Conservation (phyloP, 1,140 invertebrate species). For the Leptinotarsa lineolata region DNA sequence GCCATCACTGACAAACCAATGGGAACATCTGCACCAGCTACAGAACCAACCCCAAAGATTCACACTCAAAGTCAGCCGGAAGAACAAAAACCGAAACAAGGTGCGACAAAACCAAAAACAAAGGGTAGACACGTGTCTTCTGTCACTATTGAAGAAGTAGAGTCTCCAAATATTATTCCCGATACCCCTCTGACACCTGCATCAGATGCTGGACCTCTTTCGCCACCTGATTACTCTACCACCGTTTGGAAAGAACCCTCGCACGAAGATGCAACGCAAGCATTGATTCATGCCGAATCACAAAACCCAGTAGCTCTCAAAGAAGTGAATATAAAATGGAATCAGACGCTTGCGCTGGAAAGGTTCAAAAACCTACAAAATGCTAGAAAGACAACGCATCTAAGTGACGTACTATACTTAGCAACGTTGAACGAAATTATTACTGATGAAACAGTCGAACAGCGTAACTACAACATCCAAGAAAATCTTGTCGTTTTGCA, state of each 20-base stretch:
- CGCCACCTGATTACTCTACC: conserved; percentile 40
- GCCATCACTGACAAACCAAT: conserved; percentile 37
- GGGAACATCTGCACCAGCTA: conserved; percentile 1
- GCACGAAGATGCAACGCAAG: conserved; percentile 14
- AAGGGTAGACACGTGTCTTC: conserved; percentile 44
- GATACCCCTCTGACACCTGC: conserved; percentile 56
- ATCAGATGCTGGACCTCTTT: conserved; percentile 43
- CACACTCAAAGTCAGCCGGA: conserved; percentile 8
- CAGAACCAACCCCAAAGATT: not conserved
- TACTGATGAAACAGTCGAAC: conserved; percentile 60
- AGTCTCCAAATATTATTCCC: conserved; percentile 51
- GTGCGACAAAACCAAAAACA: conserved; percentile 37
- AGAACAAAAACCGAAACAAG: conserved; percentile 32
- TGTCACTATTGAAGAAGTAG: conserved; percentile 60
- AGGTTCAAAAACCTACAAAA: conserved; percentile 62
- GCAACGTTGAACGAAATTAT: conserved; percentile 63
- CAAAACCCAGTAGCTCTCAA: conserved; percentile 37
- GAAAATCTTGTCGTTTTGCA: conserved; percentile 66
- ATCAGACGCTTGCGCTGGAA: conserved; percentile 55
- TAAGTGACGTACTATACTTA: conserved; percentile 65
- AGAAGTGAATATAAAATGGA: conserved; percentile 51
- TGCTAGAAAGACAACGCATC: conserved; percentile 58
- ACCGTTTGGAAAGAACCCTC: conserved; percentile 30
- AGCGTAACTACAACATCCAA: conserved; percentile 61
- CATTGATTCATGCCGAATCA: conserved; percentile 37